Evolutionary conservation across 2,888 invertebrate genomes (phyloP), one percentile per base, ranked within the genome.

Genomic region (Muschampia plurimacula): DNA sequence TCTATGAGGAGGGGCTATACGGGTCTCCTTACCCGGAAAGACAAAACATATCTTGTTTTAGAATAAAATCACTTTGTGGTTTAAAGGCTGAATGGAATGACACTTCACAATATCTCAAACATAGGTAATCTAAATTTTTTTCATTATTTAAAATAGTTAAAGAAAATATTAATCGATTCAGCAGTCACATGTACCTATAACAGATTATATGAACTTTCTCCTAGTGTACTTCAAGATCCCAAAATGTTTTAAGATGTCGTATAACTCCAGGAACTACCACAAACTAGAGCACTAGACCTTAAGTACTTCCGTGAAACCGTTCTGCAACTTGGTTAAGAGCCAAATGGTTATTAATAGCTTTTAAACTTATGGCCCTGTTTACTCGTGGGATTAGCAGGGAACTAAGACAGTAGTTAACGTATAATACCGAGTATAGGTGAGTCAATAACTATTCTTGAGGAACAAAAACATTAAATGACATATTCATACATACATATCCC

Each of bases 241-340:
- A 62, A 59, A 84, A 82, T 81, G 82, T 82, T 82, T 84, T 82
- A 85, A 86, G 82, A 83, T 83, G 86, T 83, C 85, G 83, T 83
- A 85, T 79, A 81, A 82, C 82, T 84, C 84, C 82, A 83, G 84
- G 82, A 78, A 28, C 57, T 57, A 57, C 82, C 77, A 82, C 84
- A 83, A 85, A 77, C 83, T 83, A 75, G 79, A 81, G 79, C 83
- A 79, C 75, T 80, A 76, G 75, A 79, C 78, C 82, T 81, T 81
- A 82, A 85, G 82, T 81, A 82, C 83, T 86, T 82, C 80, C 80
- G 55, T 66, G 62, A 80, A 77, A 84, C 82, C 84, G 77, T 81
- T 82, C 82, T 82, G 83, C 79, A 80, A 86, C 79, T 89, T 88
- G 87, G 87, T 85, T 80, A 76, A 75, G 79, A 82, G 86, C 88